Conservation (phyloP, 1,140 invertebrate species). For the Lepidostoma basale region DNA sequence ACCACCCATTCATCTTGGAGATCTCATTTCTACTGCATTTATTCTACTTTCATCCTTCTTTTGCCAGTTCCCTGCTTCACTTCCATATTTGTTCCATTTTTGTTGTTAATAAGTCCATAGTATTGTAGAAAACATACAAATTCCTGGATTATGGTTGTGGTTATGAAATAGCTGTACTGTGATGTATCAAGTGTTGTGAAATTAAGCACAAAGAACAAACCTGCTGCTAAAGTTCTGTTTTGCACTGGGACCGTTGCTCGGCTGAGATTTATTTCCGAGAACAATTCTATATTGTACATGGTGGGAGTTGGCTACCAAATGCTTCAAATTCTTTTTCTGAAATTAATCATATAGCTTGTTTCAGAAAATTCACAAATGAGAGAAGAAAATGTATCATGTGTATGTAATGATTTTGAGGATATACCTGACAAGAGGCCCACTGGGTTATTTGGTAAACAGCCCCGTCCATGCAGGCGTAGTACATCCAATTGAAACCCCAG, state of each 20-base stretch:
- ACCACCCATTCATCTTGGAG: too few species aligned
- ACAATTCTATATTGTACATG: constrained; percentile 92
- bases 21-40: too few species aligned
- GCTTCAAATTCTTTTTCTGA: constrained; percentile 75
- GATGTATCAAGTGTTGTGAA: too few species aligned
- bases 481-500: constrained; percentile 89
- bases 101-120: too few species aligned
- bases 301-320: constrained; percentile 85
- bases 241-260: constrained; percentile 22
- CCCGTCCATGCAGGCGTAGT: constrained; percentile 96
- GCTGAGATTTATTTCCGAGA: constrained; percentile 65
- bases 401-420: neutral
- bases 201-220: neutral
- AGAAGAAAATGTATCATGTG: too few species aligned
- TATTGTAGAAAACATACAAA: too few species aligned
- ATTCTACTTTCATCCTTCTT: too few species aligned
- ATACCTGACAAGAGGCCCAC: constrained; percentile 88
- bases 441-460: constrained; percentile 94
- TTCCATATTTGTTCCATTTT: too few species aligned
- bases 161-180: too few species aligned
- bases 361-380: too few species aligned
- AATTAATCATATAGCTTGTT: constrained; percentile 17
- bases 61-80: too few species aligned
- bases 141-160: too few species aligned
- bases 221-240: constrained; percentile 27